Conservation (phyloP, 2,888 invertebrate species). For the Epirrita christyi region DNA sequence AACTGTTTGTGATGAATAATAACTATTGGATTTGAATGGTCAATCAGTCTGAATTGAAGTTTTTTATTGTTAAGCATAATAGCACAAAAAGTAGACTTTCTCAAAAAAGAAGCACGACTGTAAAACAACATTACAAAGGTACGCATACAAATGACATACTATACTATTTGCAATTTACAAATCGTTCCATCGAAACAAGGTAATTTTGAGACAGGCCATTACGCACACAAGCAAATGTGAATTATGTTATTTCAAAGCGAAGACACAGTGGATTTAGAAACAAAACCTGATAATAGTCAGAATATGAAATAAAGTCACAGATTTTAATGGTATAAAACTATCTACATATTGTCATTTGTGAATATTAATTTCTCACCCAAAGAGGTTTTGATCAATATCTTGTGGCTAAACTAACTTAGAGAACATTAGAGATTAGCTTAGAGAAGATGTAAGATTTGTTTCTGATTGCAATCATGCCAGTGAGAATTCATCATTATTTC, state of each 20-base stretch:
- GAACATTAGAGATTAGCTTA: neutral
- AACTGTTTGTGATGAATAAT: neutral
- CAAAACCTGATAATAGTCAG: too few relatives aligned
- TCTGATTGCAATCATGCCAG: constrained; percentile 11
- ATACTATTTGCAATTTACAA: constrained; percentile 46
- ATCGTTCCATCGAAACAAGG: constrained; percentile 47
- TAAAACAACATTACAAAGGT: constrained; percentile 40
- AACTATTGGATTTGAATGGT: neutral
- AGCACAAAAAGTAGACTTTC: constrained; percentile 10
- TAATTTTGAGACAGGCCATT: constrained; percentile 50
- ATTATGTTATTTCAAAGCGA: constrained; percentile 40
- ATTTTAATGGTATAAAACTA: too few relatives aligned
- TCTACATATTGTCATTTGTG: too few relatives aligned
- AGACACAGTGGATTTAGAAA: too few relatives aligned
- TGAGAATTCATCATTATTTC: neutral
- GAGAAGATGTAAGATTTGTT: constrained; percentile 10
- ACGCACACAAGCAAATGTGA: constrained; percentile 46
- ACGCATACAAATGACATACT: constrained; percentile 49
- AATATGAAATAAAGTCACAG: too few relatives aligned
- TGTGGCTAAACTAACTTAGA: neutral
- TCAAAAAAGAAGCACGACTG: constrained; percentile 19
- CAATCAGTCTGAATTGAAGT: constrained; percentile 4
- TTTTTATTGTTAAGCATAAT: constrained; percentile 11
- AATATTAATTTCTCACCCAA: too few relatives aligned
- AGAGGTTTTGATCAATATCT: too few relatives aligned